Percentiles rank a stretch among this genome's conserved stretches.
Evolutionary conservation across 2,888 invertebrate genomes (phyloP).

Genomic region (Unio pictorum): DNA sequence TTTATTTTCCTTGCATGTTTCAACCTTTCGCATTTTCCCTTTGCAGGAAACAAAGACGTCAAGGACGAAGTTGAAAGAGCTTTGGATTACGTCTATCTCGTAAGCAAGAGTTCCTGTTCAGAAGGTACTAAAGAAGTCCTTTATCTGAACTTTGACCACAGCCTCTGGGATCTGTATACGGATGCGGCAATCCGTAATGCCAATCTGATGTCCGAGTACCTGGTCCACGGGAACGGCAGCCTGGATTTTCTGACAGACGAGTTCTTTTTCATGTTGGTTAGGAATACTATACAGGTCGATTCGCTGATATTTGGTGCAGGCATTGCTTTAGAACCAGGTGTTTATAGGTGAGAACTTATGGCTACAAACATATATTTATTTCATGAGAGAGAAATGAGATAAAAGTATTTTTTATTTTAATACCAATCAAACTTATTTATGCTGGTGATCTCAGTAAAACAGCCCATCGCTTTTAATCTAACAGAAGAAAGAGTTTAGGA

Average conservation of each 20-base stretch:
- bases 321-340: constrained; percentile 55
- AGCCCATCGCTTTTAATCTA: no score
- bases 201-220: constrained; percentile 56
- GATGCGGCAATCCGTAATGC: constrained; percentile 60
- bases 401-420: no score
- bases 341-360: constrained; percentile 31
- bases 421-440: no score
- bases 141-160: constrained; percentile 55
- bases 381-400: no score
- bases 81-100: constrained; percentile 58
- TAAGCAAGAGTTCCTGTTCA: constrained; percentile 39
- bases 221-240: constrained; percentile 30
- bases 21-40: no score
- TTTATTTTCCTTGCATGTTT: no score
- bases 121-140: constrained; percentile 59
- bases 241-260: constrained; percentile 40
- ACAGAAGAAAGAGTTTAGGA: no score
- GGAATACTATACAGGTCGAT: constrained; percentile 62
- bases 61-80: constrained; percentile 40
- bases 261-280: constrained; percentile 54
- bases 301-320: constrained; percentile 62
- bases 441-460: no score
- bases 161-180: constrained; percentile 53
- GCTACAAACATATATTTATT: not conserved
- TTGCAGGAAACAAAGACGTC: no score